These are phyloP conservation scores for Carettochelys insculpta DNA, from an alignment of 2,113 vertebrate genomes.

Conservation along the genomic window DNA sequence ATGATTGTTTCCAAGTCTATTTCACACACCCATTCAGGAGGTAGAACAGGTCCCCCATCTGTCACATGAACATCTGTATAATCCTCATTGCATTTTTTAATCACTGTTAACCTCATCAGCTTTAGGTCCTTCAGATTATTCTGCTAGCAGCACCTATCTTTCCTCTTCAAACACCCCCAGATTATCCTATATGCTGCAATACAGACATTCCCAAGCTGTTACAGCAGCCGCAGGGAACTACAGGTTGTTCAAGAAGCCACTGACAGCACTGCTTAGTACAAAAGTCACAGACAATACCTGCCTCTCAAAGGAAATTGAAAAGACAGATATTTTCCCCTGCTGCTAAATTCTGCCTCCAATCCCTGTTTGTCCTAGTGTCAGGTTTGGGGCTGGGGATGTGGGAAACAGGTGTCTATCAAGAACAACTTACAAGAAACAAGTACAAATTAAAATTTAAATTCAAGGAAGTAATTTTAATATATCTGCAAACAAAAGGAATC, in stretches of 20 bases:
- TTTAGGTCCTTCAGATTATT: neutral
- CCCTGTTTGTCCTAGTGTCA: neutral
- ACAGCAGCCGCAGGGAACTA: conserved; percentile 38
- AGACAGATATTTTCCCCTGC: neutral
- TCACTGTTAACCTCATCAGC: neutral
- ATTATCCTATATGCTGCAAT: conserved; percentile 37
- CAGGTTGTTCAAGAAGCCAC: neutral
- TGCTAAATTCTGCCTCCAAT: fast-evolving
- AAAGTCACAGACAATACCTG: neutral
- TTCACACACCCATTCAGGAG: neutral
- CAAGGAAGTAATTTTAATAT: neutral
- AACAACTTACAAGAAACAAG: too few species aligned
- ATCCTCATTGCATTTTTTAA: neutral
- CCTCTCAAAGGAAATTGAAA: neutral
- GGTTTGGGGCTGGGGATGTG: neutral
- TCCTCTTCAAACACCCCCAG: neutral
- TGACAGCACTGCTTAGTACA: neutral
- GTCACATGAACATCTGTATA: fast-evolving
- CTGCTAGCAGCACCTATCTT: neutral
- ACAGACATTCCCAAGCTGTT: conserved; percentile 35
- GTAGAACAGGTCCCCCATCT: neutral
- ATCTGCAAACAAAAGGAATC: neutral
- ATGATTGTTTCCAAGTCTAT: neutral
- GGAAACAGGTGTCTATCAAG: neutral
- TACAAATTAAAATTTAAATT: neutral